Conservation (phyloP, 2,797 vertebrate genomes). For the Distichodus sexfasciatus region DNA sequence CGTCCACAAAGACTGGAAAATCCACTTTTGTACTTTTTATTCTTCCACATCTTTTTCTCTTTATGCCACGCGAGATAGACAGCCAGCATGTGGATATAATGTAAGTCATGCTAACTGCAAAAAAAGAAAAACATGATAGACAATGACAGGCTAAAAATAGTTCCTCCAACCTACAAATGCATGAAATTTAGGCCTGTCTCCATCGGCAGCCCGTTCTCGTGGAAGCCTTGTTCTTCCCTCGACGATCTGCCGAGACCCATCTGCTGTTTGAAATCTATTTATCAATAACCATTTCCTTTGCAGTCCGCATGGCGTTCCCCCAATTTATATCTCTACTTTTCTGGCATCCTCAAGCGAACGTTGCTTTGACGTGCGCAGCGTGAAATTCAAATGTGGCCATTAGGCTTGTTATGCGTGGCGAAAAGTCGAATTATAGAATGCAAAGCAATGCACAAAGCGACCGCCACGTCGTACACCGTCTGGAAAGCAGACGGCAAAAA, state of each 20-base stretch:
- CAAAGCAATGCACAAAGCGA: too few relatives aligned
- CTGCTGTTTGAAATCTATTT: conserved; percentile 61
- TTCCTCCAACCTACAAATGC: too few relatives aligned
- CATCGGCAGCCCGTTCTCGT: too few relatives aligned
- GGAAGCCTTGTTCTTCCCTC: too few relatives aligned
- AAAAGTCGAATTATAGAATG: conserved; percentile 28
- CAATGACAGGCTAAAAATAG: too few relatives aligned
- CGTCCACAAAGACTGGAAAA: too few relatives aligned
- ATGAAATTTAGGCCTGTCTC: too few relatives aligned
- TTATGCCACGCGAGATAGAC: background rate
- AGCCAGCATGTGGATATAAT: background rate
- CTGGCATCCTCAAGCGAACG: conserved; percentile 47
- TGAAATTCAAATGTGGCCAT: conserved; percentile 47
- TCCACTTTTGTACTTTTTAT: too few relatives aligned
- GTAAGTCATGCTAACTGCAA: background rate
- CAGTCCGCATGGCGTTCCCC: conserved; percentile 54
- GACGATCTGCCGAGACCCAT: conserved; percentile 63
- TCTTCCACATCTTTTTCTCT: too few relatives aligned
- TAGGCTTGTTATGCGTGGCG: conserved; percentile 27
- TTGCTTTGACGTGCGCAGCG: conserved; percentile 43
- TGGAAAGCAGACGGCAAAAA: too few relatives aligned
- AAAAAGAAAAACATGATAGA: too few relatives aligned
- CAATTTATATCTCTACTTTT: conserved; percentile 49
- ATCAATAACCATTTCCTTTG: conserved; percentile 58
- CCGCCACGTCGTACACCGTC: too few relatives aligned